Conservation (phyloP, 2,888 invertebrate genomes). For the Drosophila helvetica region DNA sequence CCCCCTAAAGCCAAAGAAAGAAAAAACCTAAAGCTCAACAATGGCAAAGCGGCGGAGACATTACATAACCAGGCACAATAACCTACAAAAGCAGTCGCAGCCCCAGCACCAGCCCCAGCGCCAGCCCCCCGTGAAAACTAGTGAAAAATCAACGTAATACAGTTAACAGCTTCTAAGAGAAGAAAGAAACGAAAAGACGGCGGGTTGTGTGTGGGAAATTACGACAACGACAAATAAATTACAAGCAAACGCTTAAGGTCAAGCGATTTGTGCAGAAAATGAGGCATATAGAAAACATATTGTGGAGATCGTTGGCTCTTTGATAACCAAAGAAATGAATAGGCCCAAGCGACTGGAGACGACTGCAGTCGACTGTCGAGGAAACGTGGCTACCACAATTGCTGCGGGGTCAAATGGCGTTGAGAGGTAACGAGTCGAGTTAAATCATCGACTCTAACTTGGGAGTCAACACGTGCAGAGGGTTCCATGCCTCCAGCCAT, state of each 20-base stretch:
- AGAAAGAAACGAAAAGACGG: slow-evolving; percentile 27
- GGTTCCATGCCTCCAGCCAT: slow-evolving; percentile 35
- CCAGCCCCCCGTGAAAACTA: slow-evolving; percentile 36
- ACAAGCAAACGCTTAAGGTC: slow-evolving; percentile 77
- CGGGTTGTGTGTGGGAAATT: slow-evolving; percentile 68
- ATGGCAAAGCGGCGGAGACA: slow-evolving; percentile 49
- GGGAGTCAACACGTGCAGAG: slow-evolving; percentile 50
- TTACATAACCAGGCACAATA: slow-evolving; percentile 64
- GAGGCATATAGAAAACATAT: slow-evolving; percentile 78
- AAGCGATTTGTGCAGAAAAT: slow-evolving; percentile 77
- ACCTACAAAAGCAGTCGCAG: slow-evolving; percentile 57
- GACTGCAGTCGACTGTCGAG: slow-evolving; percentile 35
- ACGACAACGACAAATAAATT: slow-evolving; percentile 75
- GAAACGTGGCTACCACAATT: slow-evolving; percentile 71
- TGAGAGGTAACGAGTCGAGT: slow-evolving; percentile 70
- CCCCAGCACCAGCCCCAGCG: slow-evolving; percentile 44
- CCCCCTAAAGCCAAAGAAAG: slow-evolving; percentile 23
- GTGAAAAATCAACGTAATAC: slow-evolving; percentile 68
- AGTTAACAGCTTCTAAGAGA: slow-evolving; percentile 68
- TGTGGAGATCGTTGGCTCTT: slow-evolving; percentile 59
- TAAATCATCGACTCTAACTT: slow-evolving; percentile 63
- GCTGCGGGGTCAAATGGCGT: slow-evolving; percentile 74
- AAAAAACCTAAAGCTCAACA: slow-evolving; percentile 61
- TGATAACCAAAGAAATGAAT: slow-evolving; percentile 76
- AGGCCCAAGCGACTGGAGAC: slow-evolving; percentile 25